Evolutionary conservation across 2,113 vertebrate genomes (phyloP).

Genomic region (Parus major): DNA sequence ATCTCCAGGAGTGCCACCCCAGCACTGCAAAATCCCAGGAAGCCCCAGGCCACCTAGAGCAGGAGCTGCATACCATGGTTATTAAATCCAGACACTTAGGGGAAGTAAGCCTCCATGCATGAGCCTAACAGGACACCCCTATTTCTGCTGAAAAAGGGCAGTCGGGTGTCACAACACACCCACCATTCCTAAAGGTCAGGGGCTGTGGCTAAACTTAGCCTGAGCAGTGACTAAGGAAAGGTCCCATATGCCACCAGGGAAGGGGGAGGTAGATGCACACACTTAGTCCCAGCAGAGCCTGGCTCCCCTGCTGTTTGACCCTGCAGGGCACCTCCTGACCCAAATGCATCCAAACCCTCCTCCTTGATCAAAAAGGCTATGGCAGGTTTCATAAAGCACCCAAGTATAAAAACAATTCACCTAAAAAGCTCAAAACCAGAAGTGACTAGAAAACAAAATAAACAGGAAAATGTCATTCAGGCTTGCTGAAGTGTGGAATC

Average conservation of each 20-base stretch:
- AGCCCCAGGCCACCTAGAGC: neutral
- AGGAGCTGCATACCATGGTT: neutral
- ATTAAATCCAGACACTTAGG: neutral
- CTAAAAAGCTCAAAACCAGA: neutral
- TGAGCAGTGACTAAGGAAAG: neutral
- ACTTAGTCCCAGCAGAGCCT: neutral
- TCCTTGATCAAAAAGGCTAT: rapidly evolving
- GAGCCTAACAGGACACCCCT: neutral
- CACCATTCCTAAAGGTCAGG: neutral
- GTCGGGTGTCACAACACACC: neutral
- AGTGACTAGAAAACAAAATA: neutral
- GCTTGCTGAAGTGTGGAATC: neutral
- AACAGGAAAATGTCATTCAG: neutral
- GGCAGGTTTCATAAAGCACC: rapidly evolving
- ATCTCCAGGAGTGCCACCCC: rapidly evolving
- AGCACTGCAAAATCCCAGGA: neutral
- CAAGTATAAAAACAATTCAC: neutral
- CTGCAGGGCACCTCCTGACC: neutral
- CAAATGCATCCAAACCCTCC: neutral
- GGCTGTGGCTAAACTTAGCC: neutral
- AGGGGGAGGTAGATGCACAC: neutral
- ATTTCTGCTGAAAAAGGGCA: neutral
- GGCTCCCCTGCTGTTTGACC: neutral
- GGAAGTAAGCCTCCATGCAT: rapidly evolving
- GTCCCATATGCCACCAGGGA: neutral